A percentile compares a stretch with the other conserved stretches of the same genome.
Evolutionary conservation across 2,888 invertebrate genomes (phyloP).

Genomic region (Halocaridina rubra): DNA sequence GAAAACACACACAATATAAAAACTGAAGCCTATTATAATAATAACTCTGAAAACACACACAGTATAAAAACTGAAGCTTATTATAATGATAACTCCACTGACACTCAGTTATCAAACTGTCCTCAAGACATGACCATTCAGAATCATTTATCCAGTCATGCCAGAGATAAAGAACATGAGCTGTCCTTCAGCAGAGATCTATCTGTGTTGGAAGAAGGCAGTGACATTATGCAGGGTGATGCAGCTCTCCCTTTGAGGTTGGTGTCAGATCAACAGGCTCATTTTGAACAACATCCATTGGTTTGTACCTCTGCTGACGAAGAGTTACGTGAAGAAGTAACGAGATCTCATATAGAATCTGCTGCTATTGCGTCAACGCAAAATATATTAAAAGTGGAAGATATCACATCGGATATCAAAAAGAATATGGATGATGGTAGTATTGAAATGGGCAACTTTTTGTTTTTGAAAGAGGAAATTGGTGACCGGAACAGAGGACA

Average conservation of each 20-base stretch:
- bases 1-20: neutral
- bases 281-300: conserved; percentile 35
- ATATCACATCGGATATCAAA: neutral
- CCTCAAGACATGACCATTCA: conserved; percentile 56
- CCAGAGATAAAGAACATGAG: neutral
- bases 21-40: conserved; percentile 36
- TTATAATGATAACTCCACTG: conserved; percentile 48
- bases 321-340: conserved; percentile 19
- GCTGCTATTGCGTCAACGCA: neutral
- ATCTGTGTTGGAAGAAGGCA: neutral
- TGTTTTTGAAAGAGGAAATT: neutral
- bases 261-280: conserved; percentile 10
- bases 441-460: neutral
- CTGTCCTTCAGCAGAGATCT: neutral
- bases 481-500: neutral
- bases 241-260: conserved; percentile 15
- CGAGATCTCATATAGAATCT: neutral
- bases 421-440: neutral
- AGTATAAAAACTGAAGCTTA: conserved; percentile 27
- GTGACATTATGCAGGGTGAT: neutral
- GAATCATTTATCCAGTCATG: conserved; percentile 10
- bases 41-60: too few species aligned
- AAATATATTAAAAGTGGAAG: neutral
- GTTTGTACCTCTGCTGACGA: neutral
- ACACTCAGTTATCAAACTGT: conserved; percentile 46